Percentiles rank a stretch among this genome's conserved stretches.
phyloP scores from a whole-genome alignment of 1,140 invertebrate species.

The Megathymus violae region DNA sequence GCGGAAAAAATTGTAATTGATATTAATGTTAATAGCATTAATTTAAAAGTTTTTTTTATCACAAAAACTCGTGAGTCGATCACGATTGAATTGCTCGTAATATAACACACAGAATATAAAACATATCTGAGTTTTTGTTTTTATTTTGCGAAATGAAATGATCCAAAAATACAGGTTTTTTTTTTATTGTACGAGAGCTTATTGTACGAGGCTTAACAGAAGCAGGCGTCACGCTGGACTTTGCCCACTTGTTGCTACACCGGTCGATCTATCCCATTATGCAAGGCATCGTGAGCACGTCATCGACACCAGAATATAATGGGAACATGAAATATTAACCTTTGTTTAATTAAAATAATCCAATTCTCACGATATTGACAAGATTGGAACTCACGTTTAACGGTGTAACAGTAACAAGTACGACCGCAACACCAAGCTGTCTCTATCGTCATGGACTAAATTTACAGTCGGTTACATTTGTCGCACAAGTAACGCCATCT shows the following conservation, averaged over 20 bases:
- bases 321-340: slow-evolving; percentile 42
- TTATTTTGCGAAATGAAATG: no score
- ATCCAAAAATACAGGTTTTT: no score
- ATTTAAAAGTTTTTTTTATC: no score
- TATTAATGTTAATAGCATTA: no score
- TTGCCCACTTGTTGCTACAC: slow-evolving; percentile 73
- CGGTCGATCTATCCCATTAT: slow-evolving; percentile 65
- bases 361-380: neutral
- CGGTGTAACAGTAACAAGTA: neutral
- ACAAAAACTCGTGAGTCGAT: no score
- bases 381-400: slow-evolving; percentile 35
- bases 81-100: no score
- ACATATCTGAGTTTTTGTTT: no score
- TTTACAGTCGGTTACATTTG: slow-evolving; percentile 11
- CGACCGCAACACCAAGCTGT: slow-evolving; percentile 25
- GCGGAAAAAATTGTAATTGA: no score
- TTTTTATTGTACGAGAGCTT: no score
- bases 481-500: slow-evolving; percentile 43
- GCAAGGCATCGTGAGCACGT: slow-evolving; percentile 50
- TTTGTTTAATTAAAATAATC: neutral
- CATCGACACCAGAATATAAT: slow-evolving; percentile 51
- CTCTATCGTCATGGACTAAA: neutral
- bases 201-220: slow-evolving; percentile 73
- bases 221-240: slow-evolving; percentile 63
- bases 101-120: no score